These are phyloP conservation scores for Hydropsyche betteni DNA, from an alignment of 2,888 invertebrate genomes.

Conservation along the genomic window DNA sequence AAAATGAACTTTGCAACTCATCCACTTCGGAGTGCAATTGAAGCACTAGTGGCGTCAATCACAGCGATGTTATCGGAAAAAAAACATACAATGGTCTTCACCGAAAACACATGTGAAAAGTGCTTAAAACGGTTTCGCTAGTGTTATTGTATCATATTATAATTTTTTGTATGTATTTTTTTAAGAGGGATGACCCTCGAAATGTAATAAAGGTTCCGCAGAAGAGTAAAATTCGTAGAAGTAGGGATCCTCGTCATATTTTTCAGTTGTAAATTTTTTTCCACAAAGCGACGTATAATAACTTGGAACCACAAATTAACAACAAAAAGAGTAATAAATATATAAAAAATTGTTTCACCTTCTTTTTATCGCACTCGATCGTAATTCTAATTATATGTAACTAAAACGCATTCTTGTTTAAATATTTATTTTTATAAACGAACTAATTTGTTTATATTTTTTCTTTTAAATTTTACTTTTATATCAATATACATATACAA, in stretches of 20 bases:
- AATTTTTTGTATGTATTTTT: too few relatives aligned
- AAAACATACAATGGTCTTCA: neutral
- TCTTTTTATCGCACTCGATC: neutral
- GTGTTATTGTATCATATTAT: neutral
- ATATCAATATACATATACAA: too few relatives aligned
- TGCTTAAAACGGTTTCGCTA: slow-evolving; percentile 7
- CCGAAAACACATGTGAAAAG: neutral
- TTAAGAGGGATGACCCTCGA: slow-evolving; percentile 9
- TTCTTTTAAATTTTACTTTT: too few relatives aligned
- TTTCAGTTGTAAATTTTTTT: slow-evolving; percentile 30
- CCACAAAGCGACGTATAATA: neutral
- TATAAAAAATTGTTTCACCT: too few relatives aligned
- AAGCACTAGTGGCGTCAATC: too few relatives aligned
- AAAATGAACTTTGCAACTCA: too few relatives aligned
- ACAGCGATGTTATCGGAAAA: too few relatives aligned
- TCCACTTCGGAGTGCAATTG: too few relatives aligned
- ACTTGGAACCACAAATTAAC: slow-evolving; percentile 4
- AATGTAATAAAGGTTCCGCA: neutral
- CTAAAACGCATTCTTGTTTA: neutral
- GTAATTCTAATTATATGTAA: slow-evolving; percentile 21
- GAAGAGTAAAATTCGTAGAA: slow-evolving; percentile 16
- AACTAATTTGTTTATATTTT: too few relatives aligned
- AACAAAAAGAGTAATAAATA: slow-evolving; percentile 5
- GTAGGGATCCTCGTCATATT: slow-evolving; percentile 10
- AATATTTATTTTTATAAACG: too few relatives aligned